Evolutionary conservation across 2,888 invertebrate genomes (phyloP), one percentile per base, ranked within the genome.

Genomic region (Monopis laevigella): DNA sequence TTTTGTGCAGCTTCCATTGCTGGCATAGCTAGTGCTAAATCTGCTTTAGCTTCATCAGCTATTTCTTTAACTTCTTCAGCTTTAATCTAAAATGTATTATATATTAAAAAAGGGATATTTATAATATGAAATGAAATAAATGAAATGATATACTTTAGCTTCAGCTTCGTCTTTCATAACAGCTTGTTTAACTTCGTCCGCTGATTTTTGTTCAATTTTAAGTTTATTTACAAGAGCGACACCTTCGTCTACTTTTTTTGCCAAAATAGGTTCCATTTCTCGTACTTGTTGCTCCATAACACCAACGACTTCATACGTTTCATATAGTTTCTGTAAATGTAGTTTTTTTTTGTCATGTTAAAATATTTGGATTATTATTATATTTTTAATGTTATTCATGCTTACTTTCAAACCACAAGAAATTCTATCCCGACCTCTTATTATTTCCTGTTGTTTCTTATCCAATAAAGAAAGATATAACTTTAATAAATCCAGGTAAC

Each of bases 1-100:
- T 89, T 88, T 46, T 90, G 88, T 0, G 96, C 93, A 3, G 90
- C 90, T 45, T 92, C 88, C 62, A 96, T 82, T 0, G 93, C 93
- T 0, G 95, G 96, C 71, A 95, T 82, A 0, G 93, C 96, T 5
- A 90, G 86, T 44, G 92, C 92, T 32, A 96, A 75, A 65, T 96
- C 96, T 48, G 94, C 91, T 39, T 92, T 90, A 1, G 92, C 92
- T 60, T 94, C 95, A 45, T 92, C 92, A 12, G 95, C 94, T 45
- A 96, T 85, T 34, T 85, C 83, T 65, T 87, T 88, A 1, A 93
- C 93, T 63, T 92, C 90, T 32, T 86, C 88, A 0, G 96, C 94
- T 86, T 94, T 94, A 48, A 84, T 82, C 88, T 88, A 47, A 17
- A 50, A 17, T 17, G 13, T 11, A 30, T 11, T 30, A 12, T 5